Evolutionary conservation across 2,888 invertebrate species (phyloP).

Genomic region (Cryptocephalus moraei): DNA sequence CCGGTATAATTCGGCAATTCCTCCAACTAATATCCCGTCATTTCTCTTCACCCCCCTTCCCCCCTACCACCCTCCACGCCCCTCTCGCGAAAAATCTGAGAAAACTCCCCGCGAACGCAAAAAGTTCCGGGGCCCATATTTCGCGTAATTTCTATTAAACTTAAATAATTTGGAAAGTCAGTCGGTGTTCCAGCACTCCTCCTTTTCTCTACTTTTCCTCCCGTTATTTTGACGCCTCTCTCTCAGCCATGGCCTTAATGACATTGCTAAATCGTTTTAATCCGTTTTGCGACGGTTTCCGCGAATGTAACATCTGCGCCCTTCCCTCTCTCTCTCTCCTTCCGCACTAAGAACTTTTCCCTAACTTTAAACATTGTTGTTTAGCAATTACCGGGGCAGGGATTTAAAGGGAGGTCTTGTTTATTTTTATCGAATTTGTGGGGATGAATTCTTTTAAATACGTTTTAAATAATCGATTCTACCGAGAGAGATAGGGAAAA

Average conservation of each 20-base stretch:
- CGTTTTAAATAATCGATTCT: too few relatives aligned
- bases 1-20: too few relatives aligned
- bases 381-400: conserved; percentile 12
- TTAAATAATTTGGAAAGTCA: conserved; percentile 7
- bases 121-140: background rate
- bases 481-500: too few relatives aligned
- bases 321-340: conserved; percentile 6
- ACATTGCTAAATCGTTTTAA: conserved; percentile 22
- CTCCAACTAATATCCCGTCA: too few relatives aligned
- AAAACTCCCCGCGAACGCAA: too few relatives aligned
- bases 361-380: conserved; percentile 14
- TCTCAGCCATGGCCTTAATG: conserved; percentile 11
- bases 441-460: background rate
- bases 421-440: conserved; percentile 10
- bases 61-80: too few relatives aligned
- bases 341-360: background rate
- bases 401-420: conserved; percentile 5
- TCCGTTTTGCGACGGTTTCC: conserved; percentile 17
- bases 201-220: conserved; percentile 2
- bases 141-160: conserved; percentile 5
- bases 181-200: conserved; percentile 1
- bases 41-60: too few relatives aligned
- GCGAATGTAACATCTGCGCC: conserved; percentile 14
- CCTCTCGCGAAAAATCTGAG: too few relatives aligned
- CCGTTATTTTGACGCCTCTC: conserved; percentile 1